Percentiles rank a stretch among this genome's conserved stretches.
phyloP scores from a whole-genome alignment of 1,140 invertebrate genomes.

The Drosophila lacertosa region DNA sequence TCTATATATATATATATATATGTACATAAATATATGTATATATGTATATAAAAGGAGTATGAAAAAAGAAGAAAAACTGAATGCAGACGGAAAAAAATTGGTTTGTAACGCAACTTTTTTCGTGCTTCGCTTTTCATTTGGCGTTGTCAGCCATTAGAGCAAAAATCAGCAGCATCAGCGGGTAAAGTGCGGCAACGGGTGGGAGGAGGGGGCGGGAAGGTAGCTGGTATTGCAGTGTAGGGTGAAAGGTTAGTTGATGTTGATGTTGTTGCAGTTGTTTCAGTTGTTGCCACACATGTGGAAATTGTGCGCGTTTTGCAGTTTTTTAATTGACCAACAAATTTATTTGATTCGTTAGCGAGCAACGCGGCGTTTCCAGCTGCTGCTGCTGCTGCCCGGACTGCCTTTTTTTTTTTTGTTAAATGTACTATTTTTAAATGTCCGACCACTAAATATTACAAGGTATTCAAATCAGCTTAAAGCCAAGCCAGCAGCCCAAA shows the following conservation, averaged over 20 bases:
- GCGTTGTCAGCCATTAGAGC: conserved; percentile 75
- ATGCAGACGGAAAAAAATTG: conserved; percentile 54
- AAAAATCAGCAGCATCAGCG: conserved; percentile 75
- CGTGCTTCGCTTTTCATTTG: conserved; percentile 74
- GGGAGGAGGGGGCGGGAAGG: not conserved
- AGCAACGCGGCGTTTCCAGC: conserved; percentile 62
- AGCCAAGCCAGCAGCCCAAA: conserved; percentile 1
- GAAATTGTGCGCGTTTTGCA: conserved; percentile 82
- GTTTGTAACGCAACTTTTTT: conserved; percentile 64
- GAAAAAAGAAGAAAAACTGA: not conserved
- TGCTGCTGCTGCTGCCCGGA: conserved; percentile 27
- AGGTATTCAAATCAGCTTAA: conserved; percentile 25
- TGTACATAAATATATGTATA: too few species aligned
- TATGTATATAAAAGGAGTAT: not conserved
- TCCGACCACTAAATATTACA: conserved; percentile 16
- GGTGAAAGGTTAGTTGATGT: conserved; percentile 24
- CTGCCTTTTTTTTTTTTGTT: conserved; percentile 32
- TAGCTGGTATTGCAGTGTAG: conserved; percentile 13
- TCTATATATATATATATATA: conserved; percentile 30
- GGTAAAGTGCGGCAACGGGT: not conserved
- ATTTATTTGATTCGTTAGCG: conserved; percentile 83
- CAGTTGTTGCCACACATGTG: conserved; percentile 73
- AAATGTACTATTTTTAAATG: conserved; percentile 3
- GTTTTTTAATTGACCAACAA: conserved; percentile 83
- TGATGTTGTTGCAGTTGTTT: conserved; percentile 37